phyloP scores from a whole-genome alignment of 2,888 invertebrate genomes.

The Anoplius nigerrimus region DNA sequence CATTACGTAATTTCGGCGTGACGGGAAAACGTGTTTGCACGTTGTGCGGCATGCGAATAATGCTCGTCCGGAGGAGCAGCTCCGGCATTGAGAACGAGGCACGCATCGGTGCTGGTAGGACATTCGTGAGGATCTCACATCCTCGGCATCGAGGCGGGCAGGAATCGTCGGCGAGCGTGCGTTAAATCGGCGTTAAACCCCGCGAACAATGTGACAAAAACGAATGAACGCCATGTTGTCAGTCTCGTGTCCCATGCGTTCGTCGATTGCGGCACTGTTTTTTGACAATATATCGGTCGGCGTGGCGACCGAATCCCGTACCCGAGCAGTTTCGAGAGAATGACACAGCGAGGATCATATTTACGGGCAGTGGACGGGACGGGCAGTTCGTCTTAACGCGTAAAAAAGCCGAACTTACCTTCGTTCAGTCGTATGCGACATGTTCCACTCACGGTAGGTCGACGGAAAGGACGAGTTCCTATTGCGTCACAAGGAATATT shows the following conservation, averaged over 20 bases:
- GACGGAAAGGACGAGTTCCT: slow-evolving; percentile 81
- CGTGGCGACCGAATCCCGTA: slow-evolving; percentile 1
- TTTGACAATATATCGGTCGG: slow-evolving; percentile 26
- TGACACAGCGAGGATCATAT: slow-evolving; percentile 11
- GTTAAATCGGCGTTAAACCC: background rate
- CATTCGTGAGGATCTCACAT: too few species aligned
- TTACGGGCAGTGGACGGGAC: slow-evolving; percentile 11
- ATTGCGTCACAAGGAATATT: slow-evolving; percentile 71
- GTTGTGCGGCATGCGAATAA: slow-evolving; percentile 10
- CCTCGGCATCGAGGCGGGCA: background rate
- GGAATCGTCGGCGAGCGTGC: background rate
- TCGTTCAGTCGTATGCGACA: slow-evolving; percentile 88
- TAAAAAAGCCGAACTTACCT: slow-evolving; percentile 82
- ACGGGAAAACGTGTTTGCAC: slow-evolving; percentile 43
- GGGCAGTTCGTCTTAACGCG: slow-evolving; percentile 24
- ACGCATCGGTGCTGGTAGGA: too few species aligned
- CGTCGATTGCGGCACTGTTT: slow-evolving; percentile 53
- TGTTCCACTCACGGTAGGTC: slow-evolving; percentile 87
- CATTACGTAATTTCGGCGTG: slow-evolving; percentile 48
- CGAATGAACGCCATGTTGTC: slow-evolving; percentile 79
- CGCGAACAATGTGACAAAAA: slow-evolving; percentile 65
- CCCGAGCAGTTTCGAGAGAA: slow-evolving; percentile 6
- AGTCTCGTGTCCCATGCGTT: slow-evolving; percentile 68
- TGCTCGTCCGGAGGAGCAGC: slow-evolving; percentile 13
- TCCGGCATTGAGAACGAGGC: too few species aligned